Evolutionary conservation across 1,140 invertebrate genomes (phyloP), one percentile per base, ranked within the genome.

Genomic region (Bilobella aurantiaca): DNA sequence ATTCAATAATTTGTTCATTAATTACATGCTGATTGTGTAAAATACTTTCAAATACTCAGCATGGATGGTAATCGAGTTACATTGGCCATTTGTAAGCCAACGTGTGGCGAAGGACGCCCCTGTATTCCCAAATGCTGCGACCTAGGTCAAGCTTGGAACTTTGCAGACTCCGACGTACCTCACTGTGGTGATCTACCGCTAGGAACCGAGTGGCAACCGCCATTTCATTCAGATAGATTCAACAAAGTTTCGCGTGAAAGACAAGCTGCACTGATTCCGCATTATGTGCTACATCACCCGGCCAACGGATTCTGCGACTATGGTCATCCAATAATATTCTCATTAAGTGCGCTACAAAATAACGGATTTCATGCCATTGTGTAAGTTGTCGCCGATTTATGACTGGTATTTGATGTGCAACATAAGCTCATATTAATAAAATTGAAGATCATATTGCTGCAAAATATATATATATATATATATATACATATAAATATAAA

Each of bases 101-200:
- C 62, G 3, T 69, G 67, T 29, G 27, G 3, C 23, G 29, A 58
- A 32, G 25, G 37, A n/a, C 27, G 62, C 25, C 70, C 67, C 16
- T 69, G 70, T 31, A 28, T 72, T 14, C 49, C 37, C 5, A 69
- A 69, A 63, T 72, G 70, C 42, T 72, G 70, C 61, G 59, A 66
- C 2, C 29, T 69, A 14, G 65, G 65, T 18, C 57, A 67, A 58
- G 65, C 66, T 18, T 59, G 59, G 58, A 67, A 72, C 42, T 64
- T 71, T n/a, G 57, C 3, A 31, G 37, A 46, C n/a, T 21, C 18
- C 28, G 32, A 63, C 21, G 62, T 57, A 23, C 34, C 57, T 3
- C 18, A 28, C 25, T 72, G 70, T 47, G 47, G 31, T n/a, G 49
- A 53, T 23, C 14, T 23, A 23, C 46, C 70, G 5, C 62, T 59